Evolutionary conservation across 1,140 invertebrate genomes (phyloP).

Genomic region (Prorops nasuta): DNA sequence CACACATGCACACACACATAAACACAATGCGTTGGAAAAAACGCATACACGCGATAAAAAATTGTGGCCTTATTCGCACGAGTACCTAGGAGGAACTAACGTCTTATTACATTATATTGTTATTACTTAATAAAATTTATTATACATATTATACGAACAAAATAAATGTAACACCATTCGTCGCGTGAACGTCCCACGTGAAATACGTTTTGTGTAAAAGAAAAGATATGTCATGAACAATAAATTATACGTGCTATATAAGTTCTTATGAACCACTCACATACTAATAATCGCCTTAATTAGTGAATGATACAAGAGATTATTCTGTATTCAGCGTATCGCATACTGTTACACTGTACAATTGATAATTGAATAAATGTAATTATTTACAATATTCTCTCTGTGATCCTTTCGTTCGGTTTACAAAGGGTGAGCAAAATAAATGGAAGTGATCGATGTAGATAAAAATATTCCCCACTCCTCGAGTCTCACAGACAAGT

Average conservation of each 20-base stretch:
- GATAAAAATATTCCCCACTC: no score
- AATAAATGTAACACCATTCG: conserved; percentile 9
- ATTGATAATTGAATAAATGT: conserved; percentile 53
- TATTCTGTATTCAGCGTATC: conserved; percentile 49
- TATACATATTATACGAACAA: conserved; percentile 11
- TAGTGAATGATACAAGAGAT: conserved; percentile 44
- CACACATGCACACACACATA: conserved; percentile 8
- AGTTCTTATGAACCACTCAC: conserved; percentile 46
- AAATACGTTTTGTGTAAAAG: conserved; percentile 21
- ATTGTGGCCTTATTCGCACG: conserved; percentile 43
- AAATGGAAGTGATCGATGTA: no score
- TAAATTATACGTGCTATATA: conserved; percentile 46
- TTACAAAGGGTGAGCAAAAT: no score
- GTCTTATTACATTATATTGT: conserved; percentile 30
- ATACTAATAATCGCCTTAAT: conserved; percentile 54
- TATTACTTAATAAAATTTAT: conserved; percentile 26
- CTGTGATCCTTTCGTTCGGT: no score
- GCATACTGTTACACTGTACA: conserved; percentile 50
- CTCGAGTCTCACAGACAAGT: no score
- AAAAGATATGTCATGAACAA: conserved; percentile 34
- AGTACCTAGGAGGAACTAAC: conserved; percentile 34
- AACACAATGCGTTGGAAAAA: conserved; percentile 1
- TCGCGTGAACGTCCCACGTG: conserved; percentile 6
- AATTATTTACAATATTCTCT: conserved; percentile 43
- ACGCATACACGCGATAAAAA: conserved; percentile 24